Percentiles rank a stretch among this genome's conserved stretches.
Evolutionary conservation across 2,113 vertebrate genomes (phyloP).

Genomic region (Jacana jacana): DNA sequence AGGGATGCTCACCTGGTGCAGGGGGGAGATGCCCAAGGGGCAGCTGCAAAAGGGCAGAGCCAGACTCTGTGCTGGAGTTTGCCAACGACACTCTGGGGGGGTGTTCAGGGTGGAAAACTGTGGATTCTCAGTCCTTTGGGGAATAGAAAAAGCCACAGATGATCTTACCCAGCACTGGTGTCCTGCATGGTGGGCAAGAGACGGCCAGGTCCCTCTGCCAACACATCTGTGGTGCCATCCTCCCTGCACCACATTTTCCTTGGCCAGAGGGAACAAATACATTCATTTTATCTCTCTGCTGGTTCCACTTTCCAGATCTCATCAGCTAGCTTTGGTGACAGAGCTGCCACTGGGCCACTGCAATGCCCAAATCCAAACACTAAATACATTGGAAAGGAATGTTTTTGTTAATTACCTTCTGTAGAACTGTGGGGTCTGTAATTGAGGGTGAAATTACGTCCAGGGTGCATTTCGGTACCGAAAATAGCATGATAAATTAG

Average conservation of each 20-base stretch:
- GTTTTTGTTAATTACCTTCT: background rate
- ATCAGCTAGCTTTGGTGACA: background rate
- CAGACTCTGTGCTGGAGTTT: background rate
- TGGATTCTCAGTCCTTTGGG: background rate
- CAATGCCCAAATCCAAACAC: background rate
- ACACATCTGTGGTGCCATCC: background rate
- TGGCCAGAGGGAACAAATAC: background rate
- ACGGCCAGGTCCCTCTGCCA: background rate
- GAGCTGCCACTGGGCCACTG: background rate
- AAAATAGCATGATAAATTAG: conserved; percentile 25
- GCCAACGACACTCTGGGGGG: rapidly evolving
- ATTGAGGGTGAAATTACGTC: conserved; percentile 32
- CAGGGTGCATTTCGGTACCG: background rate
- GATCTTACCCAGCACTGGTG: background rate
- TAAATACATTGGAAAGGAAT: background rate
- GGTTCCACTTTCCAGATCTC: background rate
- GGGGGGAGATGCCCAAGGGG: background rate
- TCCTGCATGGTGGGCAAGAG: background rate
- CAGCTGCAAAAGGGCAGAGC: background rate
- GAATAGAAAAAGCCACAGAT: background rate
- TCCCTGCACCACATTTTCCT: background rate
- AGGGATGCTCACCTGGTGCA: rapidly evolving
- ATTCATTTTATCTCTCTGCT: background rate
- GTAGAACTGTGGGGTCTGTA: background rate
- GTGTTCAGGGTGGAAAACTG: background rate